Evolutionary conservation across 2,797 vertebrate genomes (phyloP).

Genomic region (Enteromius argenteus): DNA sequence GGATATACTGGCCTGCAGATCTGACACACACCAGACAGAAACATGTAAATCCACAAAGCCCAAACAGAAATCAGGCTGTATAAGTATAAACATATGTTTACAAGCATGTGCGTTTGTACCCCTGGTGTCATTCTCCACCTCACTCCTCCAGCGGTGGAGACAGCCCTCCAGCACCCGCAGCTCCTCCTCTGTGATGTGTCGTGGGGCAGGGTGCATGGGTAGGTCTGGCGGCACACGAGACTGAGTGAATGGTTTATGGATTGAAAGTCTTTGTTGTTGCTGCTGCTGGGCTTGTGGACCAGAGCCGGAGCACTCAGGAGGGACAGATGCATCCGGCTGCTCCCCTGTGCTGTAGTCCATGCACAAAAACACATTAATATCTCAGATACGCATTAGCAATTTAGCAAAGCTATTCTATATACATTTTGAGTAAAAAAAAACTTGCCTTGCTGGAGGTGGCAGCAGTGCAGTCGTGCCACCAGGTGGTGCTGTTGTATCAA

Average conservation of each 20-base stretch:
- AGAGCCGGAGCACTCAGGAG: slow-evolving; percentile 76
- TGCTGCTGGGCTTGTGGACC: slow-evolving; percentile 70
- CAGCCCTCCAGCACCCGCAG: slow-evolving; percentile 93
- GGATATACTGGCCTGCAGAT: slow-evolving; percentile 95
- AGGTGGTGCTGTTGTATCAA: slow-evolving; percentile 86
- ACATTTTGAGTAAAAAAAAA: not conserved
- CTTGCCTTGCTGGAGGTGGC: slow-evolving; percentile 84
- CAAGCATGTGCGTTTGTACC: slow-evolving; percentile 74
- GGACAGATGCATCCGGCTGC: slow-evolving; percentile 76
- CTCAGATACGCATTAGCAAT: not conserved
- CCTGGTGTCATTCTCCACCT: slow-evolving; percentile 96
- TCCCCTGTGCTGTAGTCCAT: slow-evolving; percentile 83
- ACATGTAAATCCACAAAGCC: not conserved
- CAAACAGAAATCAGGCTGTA: not conserved
- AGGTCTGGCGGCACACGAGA: slow-evolving; percentile 92
- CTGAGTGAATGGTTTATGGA: slow-evolving; percentile 97
- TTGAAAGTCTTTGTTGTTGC: slow-evolving; percentile 81
- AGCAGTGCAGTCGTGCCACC: slow-evolving; percentile 80
- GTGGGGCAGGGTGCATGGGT: slow-evolving; percentile 97
- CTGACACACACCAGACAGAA: slow-evolving; percentile 68
- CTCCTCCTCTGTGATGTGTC: slow-evolving; percentile 95
- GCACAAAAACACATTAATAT: not conserved
- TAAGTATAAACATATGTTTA: not conserved
- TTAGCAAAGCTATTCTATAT: not conserved
- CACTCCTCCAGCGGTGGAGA: slow-evolving; percentile 97